Evolutionary conservation across 2,113 vertebrate genomes (phyloP), one percentile per base, ranked within the genome.

Genomic region (Syrrhaptes paradoxus): DNA sequence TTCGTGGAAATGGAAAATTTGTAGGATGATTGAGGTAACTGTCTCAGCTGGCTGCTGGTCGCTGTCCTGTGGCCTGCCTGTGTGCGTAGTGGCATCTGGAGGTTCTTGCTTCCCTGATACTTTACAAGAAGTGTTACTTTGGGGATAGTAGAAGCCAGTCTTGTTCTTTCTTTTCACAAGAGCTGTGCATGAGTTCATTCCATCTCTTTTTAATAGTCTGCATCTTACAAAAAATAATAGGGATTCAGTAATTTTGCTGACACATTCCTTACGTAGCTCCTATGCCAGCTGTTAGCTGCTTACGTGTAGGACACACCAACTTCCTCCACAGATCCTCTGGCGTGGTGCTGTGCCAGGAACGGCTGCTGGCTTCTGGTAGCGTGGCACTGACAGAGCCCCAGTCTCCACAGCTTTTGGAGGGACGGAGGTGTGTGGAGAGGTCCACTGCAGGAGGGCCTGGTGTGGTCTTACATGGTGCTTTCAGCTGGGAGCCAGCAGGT

Each of bases 271-370:
- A 10, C 0, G 2, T 29, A 65, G 48, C n/a, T 75, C 28, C 43
- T 18, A 17, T 19, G 55, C 21, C 46, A 9, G 5, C 10, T 34
- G n/a, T 15, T 41, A 29, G 14, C 52, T 15, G 28, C 48, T 21
- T 3, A 14, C 2, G 0, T 0, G 1, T 11, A 9, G 36, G 28
- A 20, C 6, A 11, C 16, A 7, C 21, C 49, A 3, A 0, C 15
- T 19, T 59, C 55, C 11, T 22, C 36, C 24, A 5, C 17, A 5
- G 49, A 28, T 26, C 48, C 10, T 43, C 28, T 62, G 5, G 20
- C 0, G 0, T 4, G 4, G 2, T 32, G 5, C 4, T 1, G 2
- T 36, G 38, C 19, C 70, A 26, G 36, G 76, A 87, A 5, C 1
- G 0, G 41, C 17, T 31, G 32, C 31, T 25, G 34, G 45, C 19